Evolutionary conservation across 64 coral and sea anemone genomes (phyloP), one percentile per base, ranked within the genome.

Genomic region (Actinia equina): DNA sequence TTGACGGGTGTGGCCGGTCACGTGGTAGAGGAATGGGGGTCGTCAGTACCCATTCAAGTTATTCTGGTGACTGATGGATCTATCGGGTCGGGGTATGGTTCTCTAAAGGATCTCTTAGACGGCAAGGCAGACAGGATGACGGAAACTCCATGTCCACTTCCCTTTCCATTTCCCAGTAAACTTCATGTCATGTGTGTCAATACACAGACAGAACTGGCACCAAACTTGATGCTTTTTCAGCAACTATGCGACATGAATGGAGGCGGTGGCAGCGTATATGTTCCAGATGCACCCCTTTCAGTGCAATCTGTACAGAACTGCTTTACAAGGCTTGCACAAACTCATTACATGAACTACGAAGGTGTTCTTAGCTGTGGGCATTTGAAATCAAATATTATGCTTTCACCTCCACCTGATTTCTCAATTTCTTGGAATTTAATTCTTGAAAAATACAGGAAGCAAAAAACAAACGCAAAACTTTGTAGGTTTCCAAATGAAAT

Each of bases 21-120:
- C 58, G 97, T 99, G n/a, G 89, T 99, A 20, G 93, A 99, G 61
- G 97, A 99, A 71, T 99, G 97, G 97, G 97, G 97, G 0, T 92
- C 93, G 8, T 99, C 97, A 17, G 93, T 99, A 59, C 97, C 97
- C 0, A 87, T 91, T 52, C 97, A 99, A 81, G 91, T 95, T 44
- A 89, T 99, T 17, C 55, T 99, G 49, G 97, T 99, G 23, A 99
- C 97, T 0, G 97, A 99, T 79, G 97, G 97, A 44, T 92, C 90
- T 22, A 83, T 87, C 44, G 96, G 96, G 1, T 97, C 94, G 17
- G 96, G 96, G 7, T 88, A 92, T 54, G 93, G 93, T 10, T 94
- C 96, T 0, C 78, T 98, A 4, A 89, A 55, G 77, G 96, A 98
- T 19, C 89, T 98, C 45, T 53, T 98, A 84, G 93, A 94, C 37